phyloP scores from a whole-genome alignment of 2,888 invertebrate species.

The Cheilosia scutellata region DNA sequence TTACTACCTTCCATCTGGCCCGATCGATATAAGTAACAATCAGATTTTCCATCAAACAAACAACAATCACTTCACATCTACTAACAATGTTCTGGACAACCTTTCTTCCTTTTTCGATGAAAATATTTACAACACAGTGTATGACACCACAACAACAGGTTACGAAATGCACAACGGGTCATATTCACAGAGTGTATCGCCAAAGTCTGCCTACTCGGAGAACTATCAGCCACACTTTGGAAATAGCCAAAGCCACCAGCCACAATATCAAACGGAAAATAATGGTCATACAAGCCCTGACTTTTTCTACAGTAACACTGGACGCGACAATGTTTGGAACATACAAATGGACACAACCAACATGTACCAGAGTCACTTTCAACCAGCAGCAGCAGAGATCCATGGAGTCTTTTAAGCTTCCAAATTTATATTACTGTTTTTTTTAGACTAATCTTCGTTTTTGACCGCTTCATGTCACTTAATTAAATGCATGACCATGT shows the following conservation, averaged over 20 bases:
- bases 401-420: slow-evolving; percentile 48
- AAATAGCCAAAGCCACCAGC: slow-evolving; percentile 65
- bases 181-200: slow-evolving; percentile 50
- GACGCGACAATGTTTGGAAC: slow-evolving; percentile 82
- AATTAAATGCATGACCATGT: background rate
- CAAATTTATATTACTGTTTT: background rate
- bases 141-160: slow-evolving; percentile 40
- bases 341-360: slow-evolving; percentile 80
- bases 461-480: background rate
- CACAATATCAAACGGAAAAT: slow-evolving; percentile 75
- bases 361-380: slow-evolving; percentile 57
- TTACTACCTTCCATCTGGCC: slow-evolving; percentile 79
- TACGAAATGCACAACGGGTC: slow-evolving; percentile 44
- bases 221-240: slow-evolving; percentile 52
- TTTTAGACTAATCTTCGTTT: background rate
- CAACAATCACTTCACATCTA: slow-evolving; percentile 27
- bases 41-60: slow-evolving; percentile 29
- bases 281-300: slow-evolving; percentile 79
- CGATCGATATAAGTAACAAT: slow-evolving; percentile 53
- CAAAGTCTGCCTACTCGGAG: slow-evolving; percentile 40
- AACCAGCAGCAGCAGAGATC: slow-evolving; percentile 38
- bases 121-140: slow-evolving; percentile 69
- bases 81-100: slow-evolving; percentile 49
- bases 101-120: slow-evolving; percentile 68
- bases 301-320: slow-evolving; percentile 83